phyloP scores from a whole-genome alignment of 2,797 vertebrate species.

The Esox lucius region DNA sequence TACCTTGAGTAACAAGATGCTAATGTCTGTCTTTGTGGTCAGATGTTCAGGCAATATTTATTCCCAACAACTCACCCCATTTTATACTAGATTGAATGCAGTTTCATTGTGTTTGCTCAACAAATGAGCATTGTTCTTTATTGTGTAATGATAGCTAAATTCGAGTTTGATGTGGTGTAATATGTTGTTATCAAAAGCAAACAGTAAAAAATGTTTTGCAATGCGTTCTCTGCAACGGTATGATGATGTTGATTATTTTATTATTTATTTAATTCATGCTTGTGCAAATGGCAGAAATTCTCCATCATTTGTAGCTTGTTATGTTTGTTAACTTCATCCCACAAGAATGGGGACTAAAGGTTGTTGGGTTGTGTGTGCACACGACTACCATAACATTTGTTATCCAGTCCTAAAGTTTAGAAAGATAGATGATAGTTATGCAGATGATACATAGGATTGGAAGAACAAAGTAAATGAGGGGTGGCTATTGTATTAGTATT shows the following conservation, averaged over 20 bases:
- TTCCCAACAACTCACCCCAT: neutral
- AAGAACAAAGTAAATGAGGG: constrained; percentile 8
- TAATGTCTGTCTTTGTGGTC: neutral
- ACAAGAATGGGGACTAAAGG: no score
- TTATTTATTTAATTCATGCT: neutral
- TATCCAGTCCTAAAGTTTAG: no score
- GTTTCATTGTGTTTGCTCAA: neutral
- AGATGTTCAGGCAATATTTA: no score
- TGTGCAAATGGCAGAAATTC: neutral
- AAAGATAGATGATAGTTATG: no score
- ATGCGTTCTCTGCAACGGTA: neutral
- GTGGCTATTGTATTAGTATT: constrained; percentile 35
- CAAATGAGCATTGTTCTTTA: neutral
- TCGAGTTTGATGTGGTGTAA: neutral
- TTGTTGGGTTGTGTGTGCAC: no score
- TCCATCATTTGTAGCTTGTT: neutral
- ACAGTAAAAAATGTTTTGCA: neutral
- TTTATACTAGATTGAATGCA: neutral
- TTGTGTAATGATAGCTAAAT: neutral
- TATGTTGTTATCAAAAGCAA: neutral
- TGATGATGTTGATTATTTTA: neutral
- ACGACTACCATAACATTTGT: no score
- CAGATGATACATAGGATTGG: no score
- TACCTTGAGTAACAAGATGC: neutral
- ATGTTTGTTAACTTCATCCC: no score